Percentiles rank a stretch among this genome's conserved stretches.
phyloP scores from a whole-genome alignment of 2,113 vertebrate species.

The Heloderma charlesbogerti region DNA sequence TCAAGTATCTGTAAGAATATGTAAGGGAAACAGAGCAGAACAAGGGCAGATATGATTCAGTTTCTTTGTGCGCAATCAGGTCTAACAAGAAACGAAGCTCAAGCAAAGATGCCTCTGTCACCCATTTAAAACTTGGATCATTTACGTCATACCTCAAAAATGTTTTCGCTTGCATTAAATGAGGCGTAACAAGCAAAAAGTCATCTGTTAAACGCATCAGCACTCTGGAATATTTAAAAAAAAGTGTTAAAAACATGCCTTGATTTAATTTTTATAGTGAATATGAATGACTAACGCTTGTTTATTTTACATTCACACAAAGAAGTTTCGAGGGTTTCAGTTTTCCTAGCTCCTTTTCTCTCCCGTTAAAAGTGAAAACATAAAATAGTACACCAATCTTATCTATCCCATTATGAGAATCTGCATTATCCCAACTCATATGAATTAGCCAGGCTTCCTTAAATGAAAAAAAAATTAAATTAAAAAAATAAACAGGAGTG shows the following conservation, averaged over 20 bases:
- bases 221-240: conserved; percentile 74
- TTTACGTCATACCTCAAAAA: conserved; percentile 85
- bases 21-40: neutral
- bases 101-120: accelerated
- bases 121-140: neutral
- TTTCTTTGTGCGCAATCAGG: accelerated
- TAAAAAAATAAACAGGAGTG: neutral
- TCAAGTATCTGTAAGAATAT: neutral
- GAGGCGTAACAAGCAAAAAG: conserved; percentile 92
- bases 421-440: neutral
- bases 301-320: neutral
- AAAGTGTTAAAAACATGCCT: neutral
- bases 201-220: conserved; percentile 93
- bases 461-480: no score
- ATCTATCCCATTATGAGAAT: neutral
- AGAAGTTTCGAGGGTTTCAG: neutral
- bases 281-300: neutral
- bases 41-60: neutral
- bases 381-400: neutral
- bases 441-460: neutral
- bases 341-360: neutral
- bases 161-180: conserved; percentile 80
- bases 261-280: neutral
- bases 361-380: neutral
- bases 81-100: conserved; percentile 9